Conservation (phyloP, 2,113 vertebrate genomes). For the Podarcis muralis region DNA sequence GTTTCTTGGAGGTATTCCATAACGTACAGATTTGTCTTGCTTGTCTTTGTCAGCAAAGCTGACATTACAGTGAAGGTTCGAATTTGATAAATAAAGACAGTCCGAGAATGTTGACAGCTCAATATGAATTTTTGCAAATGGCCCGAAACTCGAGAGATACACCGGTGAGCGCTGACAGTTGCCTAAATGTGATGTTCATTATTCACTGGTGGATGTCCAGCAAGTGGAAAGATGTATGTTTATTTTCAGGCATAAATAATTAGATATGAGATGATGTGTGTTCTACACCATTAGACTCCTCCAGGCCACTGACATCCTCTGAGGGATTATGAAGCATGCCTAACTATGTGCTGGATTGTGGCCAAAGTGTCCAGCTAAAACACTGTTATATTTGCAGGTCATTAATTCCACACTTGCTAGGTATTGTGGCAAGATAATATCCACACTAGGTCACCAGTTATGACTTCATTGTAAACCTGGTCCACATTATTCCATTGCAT, state of each 20-base stretch:
- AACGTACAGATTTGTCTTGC: not conserved
- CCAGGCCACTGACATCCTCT: not conserved
- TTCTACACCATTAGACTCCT: not conserved
- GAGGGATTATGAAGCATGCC: not conserved
- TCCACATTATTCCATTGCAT: not conserved
- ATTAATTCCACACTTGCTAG: slow-evolving; percentile 10
- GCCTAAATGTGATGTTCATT: not conserved
- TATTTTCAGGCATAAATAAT: not conserved
- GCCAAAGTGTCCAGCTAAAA: not conserved
- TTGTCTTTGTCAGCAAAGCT: not conserved
- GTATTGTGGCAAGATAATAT: not conserved
- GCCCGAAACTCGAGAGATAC: not conserved
- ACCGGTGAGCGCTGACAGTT: not conserved
- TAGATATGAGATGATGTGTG: not conserved
- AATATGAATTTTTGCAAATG: not conserved
- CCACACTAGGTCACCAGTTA: not conserved
- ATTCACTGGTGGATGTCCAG: not conserved
- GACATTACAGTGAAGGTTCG: not conserved
- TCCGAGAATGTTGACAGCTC: not conserved
- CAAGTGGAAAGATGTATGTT: not conserved
- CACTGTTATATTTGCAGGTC: slow-evolving; percentile 20
- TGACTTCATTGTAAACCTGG: not conserved
- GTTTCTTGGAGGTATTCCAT: not conserved
- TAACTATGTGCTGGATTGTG: not conserved
- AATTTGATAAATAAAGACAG: not conserved